Evolutionary conservation across 2,113 vertebrate species (phyloP), one percentile per base, ranked within the genome.

Genomic region (Blennius ocellaris): DNA sequence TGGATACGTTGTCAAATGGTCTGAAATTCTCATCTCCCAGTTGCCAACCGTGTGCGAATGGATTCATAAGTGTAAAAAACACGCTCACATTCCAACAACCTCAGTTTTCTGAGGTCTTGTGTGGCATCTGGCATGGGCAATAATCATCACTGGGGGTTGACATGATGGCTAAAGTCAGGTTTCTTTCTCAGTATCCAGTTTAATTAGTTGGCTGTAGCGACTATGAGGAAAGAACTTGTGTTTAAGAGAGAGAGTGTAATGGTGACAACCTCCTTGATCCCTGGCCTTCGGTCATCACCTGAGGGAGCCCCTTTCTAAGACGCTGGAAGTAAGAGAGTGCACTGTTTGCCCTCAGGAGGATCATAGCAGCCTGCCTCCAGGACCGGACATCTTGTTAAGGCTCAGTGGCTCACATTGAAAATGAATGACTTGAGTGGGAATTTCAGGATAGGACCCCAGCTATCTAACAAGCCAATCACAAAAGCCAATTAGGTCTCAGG

Each of bases 401-500:
- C 83, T 85, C 83, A 79, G 84, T 87, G 86, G 79, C 82, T 80
- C 76, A 70, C 53, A 16, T 79, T 86, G 80, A 90, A 92, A 91
- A 92, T 87, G 82, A 93, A 88, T 85, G 83, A 86, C 87, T 88
- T 83, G 85, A 87, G 85, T 76, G 69, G 78, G 82, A 91, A 90
- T 90, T 90, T 90, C 85, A 87, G 89, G 70, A 84, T 83, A 78
- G 85, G 75, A 76, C 85, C 68, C 65, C 57, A 56, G 86, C 78
- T 89, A 85, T 86, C 90, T 90, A 92, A 93, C 85, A 90, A 92
- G 88, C 90, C 90, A 94, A 92, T 94, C 90, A 92, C 90, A 89
- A 92, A 90, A 92, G 91, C 92, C 92, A 94, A 94, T 94, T 93
- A 93, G 85, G 87, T 80, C 74, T 54, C 49, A 72, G 80, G 86